phyloP scores from a whole-genome alignment of 2,113 vertebrate species.

The Rhinopomastus cyanomelas region DNA sequence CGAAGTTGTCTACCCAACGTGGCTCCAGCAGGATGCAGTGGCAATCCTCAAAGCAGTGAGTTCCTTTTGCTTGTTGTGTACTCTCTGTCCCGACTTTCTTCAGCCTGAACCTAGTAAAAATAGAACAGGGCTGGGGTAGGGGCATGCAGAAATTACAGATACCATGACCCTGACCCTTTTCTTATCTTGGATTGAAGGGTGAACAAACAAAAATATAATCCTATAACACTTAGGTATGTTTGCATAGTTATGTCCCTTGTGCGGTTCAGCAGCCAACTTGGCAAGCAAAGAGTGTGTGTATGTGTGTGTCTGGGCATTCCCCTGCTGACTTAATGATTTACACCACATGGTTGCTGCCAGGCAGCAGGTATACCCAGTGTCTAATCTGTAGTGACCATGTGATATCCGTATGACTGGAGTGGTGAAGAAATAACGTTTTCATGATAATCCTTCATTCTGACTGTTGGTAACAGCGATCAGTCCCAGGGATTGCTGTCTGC shows the following conservation, averaged over 20 bases:
- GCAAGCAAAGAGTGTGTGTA: neutral
- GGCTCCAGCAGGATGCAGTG: constrained; percentile 88
- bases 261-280: neutral
- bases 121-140: neutral
- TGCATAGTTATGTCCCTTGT: neutral
- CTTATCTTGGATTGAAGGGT: neutral
- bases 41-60: constrained; percentile 93
- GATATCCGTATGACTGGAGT: neutral
- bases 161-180: neutral
- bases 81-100: neutral
- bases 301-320: constrained; percentile 17
- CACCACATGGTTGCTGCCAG: neutral
- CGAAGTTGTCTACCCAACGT: constrained; percentile 90
- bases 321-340: constrained; percentile 16
- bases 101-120: neutral
- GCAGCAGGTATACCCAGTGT: neutral
- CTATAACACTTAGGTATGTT: neutral
- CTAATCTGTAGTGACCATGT: neutral
- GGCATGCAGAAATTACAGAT: rapidly evolving
- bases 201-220: neutral
- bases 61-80: neutral
- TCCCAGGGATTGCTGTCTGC: neutral
- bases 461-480: neutral
- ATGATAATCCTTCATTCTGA: neutral
- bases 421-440: neutral